Base-by-base conservation (phyloP, 1,140 invertebrate species). In the Pseudachorutes palmiensis region DNA sequence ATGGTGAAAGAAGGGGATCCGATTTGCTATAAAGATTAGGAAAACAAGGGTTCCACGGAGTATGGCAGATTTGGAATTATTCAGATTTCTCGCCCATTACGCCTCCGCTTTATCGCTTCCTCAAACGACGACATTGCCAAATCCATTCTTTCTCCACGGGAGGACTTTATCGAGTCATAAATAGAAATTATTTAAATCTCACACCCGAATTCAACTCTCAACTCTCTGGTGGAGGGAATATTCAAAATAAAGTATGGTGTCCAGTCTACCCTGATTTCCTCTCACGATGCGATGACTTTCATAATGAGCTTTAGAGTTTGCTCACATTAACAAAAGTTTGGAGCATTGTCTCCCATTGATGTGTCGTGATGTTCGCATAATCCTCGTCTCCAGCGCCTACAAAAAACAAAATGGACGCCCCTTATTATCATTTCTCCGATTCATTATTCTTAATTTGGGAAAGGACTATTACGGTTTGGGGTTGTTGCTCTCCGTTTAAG, bases 21-120 rank as follows among this genome's bases (percentile, higher is more conserved):
- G 72, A 73, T 73, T 73, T 73, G 72, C 72, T 69, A 67, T 73
- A 73, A 73, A 73, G 72, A 73, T 70, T 70, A 73, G 69, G 68
- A 45, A 45, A 19, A 9, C 36, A 66, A 70, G 66, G 66, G 70
- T 70, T 67, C 65, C 70, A 61, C 69, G 70, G 68, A 72, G 68
- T 66, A 72, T 68, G 66, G 70, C 67, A 73, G 69, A 66, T 65
- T 67, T 73, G 70, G 72, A 73, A 73, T 70, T 73, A 73, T 73
- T 73, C 72, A 73, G 72, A 73, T 73, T 64, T 29, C 29, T 28
- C 1, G 28, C 22, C 19, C 67, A 45, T 33, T 64, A 22, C 28
- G n/a, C 26, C 5, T 30, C 31, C 16, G 1, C 45, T 49, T 5
- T 32, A 12, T 64, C 26, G 49, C 58, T n/a, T 57, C 9, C 5